Base-by-base conservation (phyloP, 1,140 invertebrate genomes). In the Prorops nasuta region DNA sequence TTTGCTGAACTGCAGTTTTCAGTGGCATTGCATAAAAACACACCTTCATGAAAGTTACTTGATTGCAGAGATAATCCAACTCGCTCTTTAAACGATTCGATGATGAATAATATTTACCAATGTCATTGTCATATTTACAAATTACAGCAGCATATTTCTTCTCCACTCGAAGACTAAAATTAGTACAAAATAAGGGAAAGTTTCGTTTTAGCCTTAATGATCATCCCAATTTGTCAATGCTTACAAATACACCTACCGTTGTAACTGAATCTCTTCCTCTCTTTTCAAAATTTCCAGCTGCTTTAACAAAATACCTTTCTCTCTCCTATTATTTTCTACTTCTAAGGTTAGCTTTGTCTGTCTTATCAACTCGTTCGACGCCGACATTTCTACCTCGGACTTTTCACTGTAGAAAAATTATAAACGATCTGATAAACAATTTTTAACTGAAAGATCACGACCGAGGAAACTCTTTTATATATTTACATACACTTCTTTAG, bases 101-200 rank as follows among this genome's bases (percentile, higher is more conserved):
- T 15, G 49, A 40, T n/a, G 47, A 18, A 42, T 67, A 20, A 36
- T 60, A 42, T 6, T 14, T 43, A 1, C 41, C 54, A 17, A 71
- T 62, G 10, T 67, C 56, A 31, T 28, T 28, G 34, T 70, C 66
- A 41, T 66, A 71, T 2, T 49, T 51, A 2, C 22, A 35, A 3
- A 63, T 24, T 34, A 55, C 46, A 9, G 20, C 16, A 7, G 67
- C 36, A 34, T 41, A 44, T 41, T 54, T 35, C 10, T 46, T 22
- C 38, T 66, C 64, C 1, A 31, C 44, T 32, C 1, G 3, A 7
- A 4, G 18, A 9, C 15, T 7, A 10, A 17, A 10, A 37, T 17
- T 2, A 16, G 12, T 17, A 19, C 10, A 37, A 2, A 36, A 36
- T n/a, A 15, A 17, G 1, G 4, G 2, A 16, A 37, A 17, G 1